Base-by-base conservation (phyloP, 1,140 invertebrate genomes). In the Macrotrachela quadricornifera region DNA sequence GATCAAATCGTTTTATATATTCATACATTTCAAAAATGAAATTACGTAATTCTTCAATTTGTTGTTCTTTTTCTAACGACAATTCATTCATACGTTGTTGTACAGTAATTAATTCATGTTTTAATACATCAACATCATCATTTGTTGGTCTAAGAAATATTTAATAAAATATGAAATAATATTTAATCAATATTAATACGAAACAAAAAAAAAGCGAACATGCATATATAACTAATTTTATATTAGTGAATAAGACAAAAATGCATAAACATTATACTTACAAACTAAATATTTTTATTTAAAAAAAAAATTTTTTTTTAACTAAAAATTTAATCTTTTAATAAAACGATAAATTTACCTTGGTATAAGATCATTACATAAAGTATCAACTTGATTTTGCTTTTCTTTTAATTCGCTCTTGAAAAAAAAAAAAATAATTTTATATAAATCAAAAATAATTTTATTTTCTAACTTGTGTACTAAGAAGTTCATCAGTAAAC, bases 61-160 rank as follows among this genome's bases (percentile, higher is more conserved):
- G 60, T 56, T 57, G 53, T 60, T 74, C 70, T 57, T 63, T 64
- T 36, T 71, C 69, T 39, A 62, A 58, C 14, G 67, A 60, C 58
- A 71, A 57, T 42, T 63, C 57, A 56, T 73, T 66, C 70, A 73
- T 73, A 42, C 72, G 49, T 40, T 62, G 66, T 59, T 73, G 72
- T 16, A 71, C 71, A 50, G 65, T 61, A 10, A 72, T 63, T 12
- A 73, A 59, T 57, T 73, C 72, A 60, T 71, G 64, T 48, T 71
- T 63, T 37, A 74, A 58, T 10, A 73, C 66, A 49, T 61, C 59
- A 12, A 72, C 68, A 65, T 74, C 71, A 60, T 73, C 71, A 15
- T 62, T 62, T 47, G 61, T 67, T 16, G 71, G 66, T 53, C 71
- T 73, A n/a, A 53, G 21, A 58, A 54, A 51, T 16, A 51, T 51